Evolutionary conservation across 2,888 invertebrate genomes (phyloP), one percentile per base, ranked within the genome.

Genomic region (Netelia virgata): DNA sequence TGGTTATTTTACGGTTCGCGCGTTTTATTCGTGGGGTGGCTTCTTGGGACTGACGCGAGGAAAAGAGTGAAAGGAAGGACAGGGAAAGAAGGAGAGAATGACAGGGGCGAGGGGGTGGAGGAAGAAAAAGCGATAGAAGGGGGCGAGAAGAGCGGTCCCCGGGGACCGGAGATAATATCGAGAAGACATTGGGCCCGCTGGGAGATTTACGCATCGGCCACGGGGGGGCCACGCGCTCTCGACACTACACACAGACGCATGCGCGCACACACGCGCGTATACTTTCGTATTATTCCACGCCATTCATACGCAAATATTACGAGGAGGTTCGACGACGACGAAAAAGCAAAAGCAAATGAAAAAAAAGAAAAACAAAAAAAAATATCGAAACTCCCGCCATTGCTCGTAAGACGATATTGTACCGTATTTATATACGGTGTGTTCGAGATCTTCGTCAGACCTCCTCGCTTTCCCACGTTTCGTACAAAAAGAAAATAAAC

Each of bases 291-390:
- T 47, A 64, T 64, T 20, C 57, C 47, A 74, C 57, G 86, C 90
- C 90, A 91, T 91, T 91, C 91, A 91, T 91, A 91, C 91, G 90
- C 91, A 91, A 91, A 91, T 91, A 91, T 91, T 90, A 89, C 88
- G 88, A 90, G 88, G 88, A 87, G 83, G 84, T 86, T 84, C 84
- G 66, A n/a, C 47, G 66, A 73, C 84, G 75, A 66, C 23, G 75
- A 66, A 64, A 63, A 76, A 36, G 55, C 64, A 16, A 53, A 72
- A 81, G 36, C 36, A 10, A 59, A 57, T 47, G 41, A 77, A 43
- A 63, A 64, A 78, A 3, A 50, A 61, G 20, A 61, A 16, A 5
- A 36, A 61, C 70, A 77, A 66, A 61, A 77, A 77, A 66, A 70
- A 75, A 75, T 66, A 75, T 72, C 18, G 16, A 61, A 73, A 63